These are phyloP conservation scores for Orycteropus afer DNA, from an alignment of 2,113 vertebrate genomes.

Conservation along the genomic window DNA sequence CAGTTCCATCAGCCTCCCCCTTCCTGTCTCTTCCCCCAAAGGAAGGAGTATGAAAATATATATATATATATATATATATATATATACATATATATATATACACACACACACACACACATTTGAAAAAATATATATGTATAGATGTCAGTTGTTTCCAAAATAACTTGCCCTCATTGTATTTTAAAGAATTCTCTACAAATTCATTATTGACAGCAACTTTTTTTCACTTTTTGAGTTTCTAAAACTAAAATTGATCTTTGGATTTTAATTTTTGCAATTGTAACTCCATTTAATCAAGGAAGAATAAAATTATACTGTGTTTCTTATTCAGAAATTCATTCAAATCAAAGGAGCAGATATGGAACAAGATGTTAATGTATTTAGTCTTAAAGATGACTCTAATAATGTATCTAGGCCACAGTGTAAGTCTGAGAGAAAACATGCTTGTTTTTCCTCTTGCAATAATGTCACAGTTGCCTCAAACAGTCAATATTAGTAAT, in stretches of 20 bases:
- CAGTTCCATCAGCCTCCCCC: constrained; percentile 26
- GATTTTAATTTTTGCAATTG: constrained; percentile 66
- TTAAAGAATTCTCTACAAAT: constrained; percentile 49
- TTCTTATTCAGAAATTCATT: constrained; percentile 74
- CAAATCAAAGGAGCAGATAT: constrained; percentile 50
- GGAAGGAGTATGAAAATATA: background rate
- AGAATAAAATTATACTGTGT: constrained; percentile 60
- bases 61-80: background rate
- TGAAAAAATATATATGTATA: background rate
- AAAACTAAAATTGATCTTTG: constrained; percentile 45
- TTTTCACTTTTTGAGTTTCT: constrained; percentile 35
- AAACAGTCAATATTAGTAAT: constrained; percentile 64
- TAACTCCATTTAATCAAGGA: constrained; percentile 57
- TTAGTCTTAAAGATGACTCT: constrained; percentile 54
- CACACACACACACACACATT: no score
- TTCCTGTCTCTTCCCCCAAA: background rate
- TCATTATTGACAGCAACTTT: constrained; percentile 6
- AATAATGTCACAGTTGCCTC: constrained; percentile 77
- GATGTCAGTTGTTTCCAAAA: constrained; percentile 54
- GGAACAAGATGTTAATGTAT: background rate
- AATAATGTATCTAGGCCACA: constrained; percentile 34
- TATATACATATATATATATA: constrained; percentile 34
- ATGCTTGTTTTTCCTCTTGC: background rate
- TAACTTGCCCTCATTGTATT: constrained; percentile 62
- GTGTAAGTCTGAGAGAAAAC: constrained; percentile 56